phyloP scores from a whole-genome alignment of 2,797 vertebrate genomes.

The Poecilia gillii region DNA sequence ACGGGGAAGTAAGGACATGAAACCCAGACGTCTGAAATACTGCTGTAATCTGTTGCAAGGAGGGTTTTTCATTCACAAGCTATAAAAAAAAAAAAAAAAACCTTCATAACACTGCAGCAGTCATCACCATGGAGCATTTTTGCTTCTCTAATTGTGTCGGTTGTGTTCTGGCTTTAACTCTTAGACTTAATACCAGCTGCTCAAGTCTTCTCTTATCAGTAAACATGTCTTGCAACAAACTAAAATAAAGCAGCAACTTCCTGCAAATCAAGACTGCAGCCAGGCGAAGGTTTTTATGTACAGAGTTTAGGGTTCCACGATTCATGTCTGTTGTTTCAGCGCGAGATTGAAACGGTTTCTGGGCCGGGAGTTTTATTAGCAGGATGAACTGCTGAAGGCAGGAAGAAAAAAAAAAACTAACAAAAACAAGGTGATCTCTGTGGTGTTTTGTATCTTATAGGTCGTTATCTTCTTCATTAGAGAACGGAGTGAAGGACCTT shows the following conservation, averaged over 20 bases:
- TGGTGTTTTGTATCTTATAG: neutral
- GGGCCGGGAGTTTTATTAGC: neutral
- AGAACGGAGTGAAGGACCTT: neutral
- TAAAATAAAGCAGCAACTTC: neutral
- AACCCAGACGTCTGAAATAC: constrained; percentile 34
- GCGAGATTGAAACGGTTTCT: neutral
- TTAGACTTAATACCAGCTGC: neutral
- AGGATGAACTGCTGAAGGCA: neutral
- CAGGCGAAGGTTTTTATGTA: neutral
- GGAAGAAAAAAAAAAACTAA: neutral
- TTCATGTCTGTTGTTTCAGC: neutral
- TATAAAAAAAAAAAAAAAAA: neutral
- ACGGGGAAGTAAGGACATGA: constrained; percentile 30
- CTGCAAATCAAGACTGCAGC: neutral
- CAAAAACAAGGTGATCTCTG: neutral
- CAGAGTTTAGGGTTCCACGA: neutral
- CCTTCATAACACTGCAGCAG: neutral
- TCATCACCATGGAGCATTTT: neutral
- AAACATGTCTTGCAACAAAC: neutral
- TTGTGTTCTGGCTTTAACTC: neutral
- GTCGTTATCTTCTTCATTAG: neutral
- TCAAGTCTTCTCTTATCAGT: neutral
- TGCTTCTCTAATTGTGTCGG: neutral
- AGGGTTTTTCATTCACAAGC: constrained; percentile 7
- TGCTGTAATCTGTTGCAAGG: constrained; percentile 15